phyloP scores from a whole-genome alignment of 2,888 invertebrate genomes.

The Scrobipalpa costella region DNA sequence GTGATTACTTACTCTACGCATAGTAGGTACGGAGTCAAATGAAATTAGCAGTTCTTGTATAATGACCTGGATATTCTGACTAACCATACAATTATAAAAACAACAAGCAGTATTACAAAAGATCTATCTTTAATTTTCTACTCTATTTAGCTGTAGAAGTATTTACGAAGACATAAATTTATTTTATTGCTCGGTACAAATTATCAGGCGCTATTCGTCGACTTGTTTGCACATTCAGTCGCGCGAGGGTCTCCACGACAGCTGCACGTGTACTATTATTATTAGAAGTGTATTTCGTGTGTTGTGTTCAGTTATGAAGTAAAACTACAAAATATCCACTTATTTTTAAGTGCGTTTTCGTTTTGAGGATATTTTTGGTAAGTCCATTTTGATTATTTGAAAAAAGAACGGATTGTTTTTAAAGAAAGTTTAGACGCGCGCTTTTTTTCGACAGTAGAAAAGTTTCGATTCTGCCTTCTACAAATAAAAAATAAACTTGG shows the following conservation, averaged over 20 bases:
- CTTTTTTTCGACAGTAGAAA: neutral
- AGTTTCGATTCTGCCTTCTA: neutral
- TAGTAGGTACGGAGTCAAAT: too few relatives aligned
- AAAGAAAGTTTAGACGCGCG: constrained; percentile 3
- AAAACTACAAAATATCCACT: neutral
- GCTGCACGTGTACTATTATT: constrained; percentile 24
- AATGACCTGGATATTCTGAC: too few relatives aligned
- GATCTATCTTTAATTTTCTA: too few relatives aligned
- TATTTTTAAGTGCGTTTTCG: neutral
- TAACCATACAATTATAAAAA: too few relatives aligned
- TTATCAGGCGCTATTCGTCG: neutral
- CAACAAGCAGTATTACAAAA: too few relatives aligned
- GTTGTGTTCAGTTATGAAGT: constrained; percentile 15
- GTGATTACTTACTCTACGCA: too few relatives aligned
- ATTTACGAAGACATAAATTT: too few relatives aligned
- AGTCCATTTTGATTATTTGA: neutral
- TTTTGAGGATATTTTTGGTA: neutral
- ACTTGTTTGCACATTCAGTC: constrained; percentile 25
- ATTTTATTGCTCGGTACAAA: constrained; percentile 7
- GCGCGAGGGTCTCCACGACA: constrained; percentile 29
- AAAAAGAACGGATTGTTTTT: neutral
- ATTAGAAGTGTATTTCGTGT: constrained; percentile 22
- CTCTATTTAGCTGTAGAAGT: too few relatives aligned
- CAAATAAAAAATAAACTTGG: neutral
- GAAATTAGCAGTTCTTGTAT: too few relatives aligned